phyloP scores from a whole-genome alignment of 35 echinoderm and acorn worm species.

The Heliocidaris tuberculata region DNA sequence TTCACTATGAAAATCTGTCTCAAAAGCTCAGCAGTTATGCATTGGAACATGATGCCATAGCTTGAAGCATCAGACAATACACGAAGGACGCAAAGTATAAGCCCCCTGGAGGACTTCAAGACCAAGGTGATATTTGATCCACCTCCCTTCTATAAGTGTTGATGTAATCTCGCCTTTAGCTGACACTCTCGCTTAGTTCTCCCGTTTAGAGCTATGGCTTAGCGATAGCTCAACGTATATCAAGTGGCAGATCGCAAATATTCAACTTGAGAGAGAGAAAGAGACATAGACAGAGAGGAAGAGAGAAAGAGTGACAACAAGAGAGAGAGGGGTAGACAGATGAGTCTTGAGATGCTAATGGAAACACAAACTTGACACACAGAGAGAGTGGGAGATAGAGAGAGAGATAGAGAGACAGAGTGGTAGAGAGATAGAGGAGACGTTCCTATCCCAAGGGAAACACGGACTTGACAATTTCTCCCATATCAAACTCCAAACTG shows the following conservation, averaged over 20 bases:
- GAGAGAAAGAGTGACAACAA: too few relatives aligned
- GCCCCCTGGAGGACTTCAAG: not conserved
- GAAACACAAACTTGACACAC: not conserved
- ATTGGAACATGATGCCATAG: not conserved
- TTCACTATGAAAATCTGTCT: not conserved
- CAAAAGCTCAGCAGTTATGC: not conserved
- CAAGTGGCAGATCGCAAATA: not conserved
- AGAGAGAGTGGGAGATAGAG: not conserved
- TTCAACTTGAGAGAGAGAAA: not conserved
- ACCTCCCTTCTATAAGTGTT: not conserved
- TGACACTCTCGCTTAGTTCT: not conserved
- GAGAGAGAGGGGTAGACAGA: not conserved
- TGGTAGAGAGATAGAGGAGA: not conserved
- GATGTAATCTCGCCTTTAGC: not conserved
- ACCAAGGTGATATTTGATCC: not conserved
- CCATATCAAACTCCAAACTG: slow-evolving; percentile 32
- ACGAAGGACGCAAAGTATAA: not conserved
- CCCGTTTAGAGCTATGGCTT: not conserved
- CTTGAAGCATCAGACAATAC: not conserved
- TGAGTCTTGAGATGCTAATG: too few relatives aligned
- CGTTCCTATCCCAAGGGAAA: not conserved
- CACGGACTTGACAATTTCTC: not conserved
- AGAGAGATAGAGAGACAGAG: not conserved
- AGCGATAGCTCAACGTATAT: not conserved
- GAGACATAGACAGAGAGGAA: not conserved